Evolutionary conservation across 2,888 invertebrate genomes (phyloP).

Genomic region (Nomada goodeniana): DNA sequence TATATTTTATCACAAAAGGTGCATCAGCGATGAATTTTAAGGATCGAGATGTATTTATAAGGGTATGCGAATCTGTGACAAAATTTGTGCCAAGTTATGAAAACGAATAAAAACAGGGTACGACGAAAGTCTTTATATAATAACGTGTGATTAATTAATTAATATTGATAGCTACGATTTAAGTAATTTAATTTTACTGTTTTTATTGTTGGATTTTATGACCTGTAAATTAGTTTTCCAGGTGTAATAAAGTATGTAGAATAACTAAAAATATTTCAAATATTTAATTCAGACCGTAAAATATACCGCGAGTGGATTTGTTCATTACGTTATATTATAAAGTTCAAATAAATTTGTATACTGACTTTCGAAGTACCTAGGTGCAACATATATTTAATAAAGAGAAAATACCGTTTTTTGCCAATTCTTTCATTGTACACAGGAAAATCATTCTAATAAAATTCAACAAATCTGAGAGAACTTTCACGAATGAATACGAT

Average conservation of each 20-base stretch:
- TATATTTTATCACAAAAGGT: conserved; percentile 43
- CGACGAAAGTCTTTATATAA: conserved; percentile 43
- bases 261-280: background rate
- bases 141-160: background rate
- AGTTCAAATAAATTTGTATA: conserved; percentile 9
- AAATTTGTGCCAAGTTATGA: conserved; percentile 62
- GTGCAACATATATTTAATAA: conserved; percentile 19
- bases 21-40: conserved; percentile 62
- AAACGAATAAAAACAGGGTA: conserved; percentile 34
- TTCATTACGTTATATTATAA: background rate
- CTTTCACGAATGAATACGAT: conserved; percentile 28
- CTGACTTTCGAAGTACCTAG: conserved; percentile 45
- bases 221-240: background rate
- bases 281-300: background rate
- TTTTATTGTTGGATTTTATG: background rate
- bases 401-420: conserved; percentile 8
- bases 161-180: conserved; percentile 2
- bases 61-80: conserved; percentile 40
- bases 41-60: conserved; percentile 44
- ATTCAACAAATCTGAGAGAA: conserved; percentile 7
- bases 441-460: conserved; percentile 16
- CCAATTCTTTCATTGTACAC: background rate
- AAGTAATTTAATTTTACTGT: background rate
- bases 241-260: background rate
- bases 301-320: too few relatives aligned